phyloP scores from a whole-genome alignment of 2,888 invertebrate genomes.

The Monoplex corrugatus region DNA sequence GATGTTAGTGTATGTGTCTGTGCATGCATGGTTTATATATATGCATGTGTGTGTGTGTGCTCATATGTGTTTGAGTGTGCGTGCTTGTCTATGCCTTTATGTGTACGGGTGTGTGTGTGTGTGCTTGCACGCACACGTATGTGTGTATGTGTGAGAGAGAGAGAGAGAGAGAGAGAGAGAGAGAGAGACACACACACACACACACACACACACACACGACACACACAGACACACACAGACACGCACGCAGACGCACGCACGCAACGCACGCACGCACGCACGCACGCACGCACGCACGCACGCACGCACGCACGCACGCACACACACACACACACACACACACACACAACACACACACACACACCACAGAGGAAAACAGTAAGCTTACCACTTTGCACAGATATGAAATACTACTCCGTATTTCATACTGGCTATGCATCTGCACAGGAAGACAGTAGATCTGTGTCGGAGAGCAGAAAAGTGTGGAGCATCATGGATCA shows the following conservation, averaged over 20 bases:
- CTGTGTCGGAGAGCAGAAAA: slow-evolving; percentile 90
- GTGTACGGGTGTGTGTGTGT: background rate
- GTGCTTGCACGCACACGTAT: background rate
- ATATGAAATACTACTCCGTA: too few relatives aligned
- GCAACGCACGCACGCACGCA: background rate
- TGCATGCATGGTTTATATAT: background rate
- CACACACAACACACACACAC: too few relatives aligned
- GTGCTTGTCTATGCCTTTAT: background rate
- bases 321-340: too few relatives aligned
- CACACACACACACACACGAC: too few relatives aligned
- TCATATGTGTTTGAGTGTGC: background rate
- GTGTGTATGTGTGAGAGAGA: background rate
- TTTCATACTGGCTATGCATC: background rate
- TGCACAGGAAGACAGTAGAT: slow-evolving; percentile 86
- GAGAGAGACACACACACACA: too few relatives aligned
- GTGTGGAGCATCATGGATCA: slow-evolving; percentile 93
- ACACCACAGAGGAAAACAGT: too few relatives aligned
- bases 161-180: too few relatives aligned
- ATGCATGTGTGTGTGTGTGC: background rate
- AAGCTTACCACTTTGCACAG: too few relatives aligned
- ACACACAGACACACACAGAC: too few relatives aligned
- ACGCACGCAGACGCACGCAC: background rate
- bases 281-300: background rate
- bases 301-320: background rate
- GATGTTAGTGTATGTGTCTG: too few relatives aligned